Base-by-base conservation (phyloP, 1,140 invertebrate species). In the Cydia pomonella region DNA sequence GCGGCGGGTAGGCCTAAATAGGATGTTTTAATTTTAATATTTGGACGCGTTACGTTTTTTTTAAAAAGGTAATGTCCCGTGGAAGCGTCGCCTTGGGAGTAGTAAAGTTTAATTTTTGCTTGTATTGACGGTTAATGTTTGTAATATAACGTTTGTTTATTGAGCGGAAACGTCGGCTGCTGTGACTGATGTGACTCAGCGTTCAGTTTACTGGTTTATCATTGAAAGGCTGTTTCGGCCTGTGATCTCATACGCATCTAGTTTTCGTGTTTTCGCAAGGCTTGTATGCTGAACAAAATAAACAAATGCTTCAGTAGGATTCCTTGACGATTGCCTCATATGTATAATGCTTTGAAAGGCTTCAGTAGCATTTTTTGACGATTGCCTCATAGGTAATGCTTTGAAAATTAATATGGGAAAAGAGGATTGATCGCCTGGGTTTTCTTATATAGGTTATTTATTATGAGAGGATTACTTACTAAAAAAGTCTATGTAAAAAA, bases 1-100 rank as follows among this genome's bases (percentile, higher is more conserved):
- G 82, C 87, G 85, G 82, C 73, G 82, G 76, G 85, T 93, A 93
- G 91, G 91, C 91, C 91, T 91, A 93, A 88, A 87, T 87, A 18
- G 53, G 72, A 38, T 73, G 72, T 50, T 50, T 73, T 73, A 41
- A 33, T 50, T 50, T 73, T 73, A 41, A 33, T 76, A 21, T 29
- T 69, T 33, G 85, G 83, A 78, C 80, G 80, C 64, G 86, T 90
- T 88, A 85, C 84, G 88, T 84, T 89, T 93, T 92, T 92, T 91
- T 44, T 33, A 33, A 93, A 92, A 93, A 93, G 90, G 85, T 93
- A 92, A 93, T 90, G 89, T 86, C 76, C 77, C 71, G 73, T 66
- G 77, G 71, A 84, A 91, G 80, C 75, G 80, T 82, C 74, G 87
- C 66, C 83, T 79, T 82, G 91, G 90, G 91, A 89, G 82, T 73